Base-by-base conservation (phyloP, 1,140 invertebrate species). In the Leguminivora glycinivorella region DNA sequence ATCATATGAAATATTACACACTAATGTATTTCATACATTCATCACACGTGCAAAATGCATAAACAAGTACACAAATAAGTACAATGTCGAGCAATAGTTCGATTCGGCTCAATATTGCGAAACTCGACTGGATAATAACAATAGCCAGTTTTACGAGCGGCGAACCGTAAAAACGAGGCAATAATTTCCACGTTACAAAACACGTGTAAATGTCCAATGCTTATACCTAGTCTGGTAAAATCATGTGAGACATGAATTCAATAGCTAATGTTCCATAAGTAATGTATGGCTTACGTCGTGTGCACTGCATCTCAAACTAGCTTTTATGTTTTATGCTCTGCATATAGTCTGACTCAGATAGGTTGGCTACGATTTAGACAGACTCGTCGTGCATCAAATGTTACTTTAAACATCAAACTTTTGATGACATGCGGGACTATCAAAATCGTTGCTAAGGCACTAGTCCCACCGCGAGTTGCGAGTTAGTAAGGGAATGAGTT, bases 11-110 rank as follows among this genome's bases (percentile, higher is more conserved):
- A 29, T 63, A 19, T 63, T 22, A 69, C 68, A 69, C 25, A 56
- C 43, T 40, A 69, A 69, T 56, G 47, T 47, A 56, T 69, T 58
- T 26, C n/a, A 31, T 34, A 63, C 58, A 63, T 63, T 68, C n/a
- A 68, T 68, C 67, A 68, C 38, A 47, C 34, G 43, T 52, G 43
- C 43, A 68, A 68, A 68, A n/a, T 52, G 19, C 47, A 22, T 5
- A n/a, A 52, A 9, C 47, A 22, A 52, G 47, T 52, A 22, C 47
- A 52, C n/a, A 22, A 52, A 19, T 9, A 52, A 22, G 47, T 52
- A 52, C n/a, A 43, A 43, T 52, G 47, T 19, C 19, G 19, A 52
- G n/a, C 47, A 52, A 52, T 52, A 52, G 14, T 52, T 22, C 17
- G 4, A 52, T 52, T 22, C 47, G 47, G 47, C 17, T 19, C 43